Base-by-base conservation (phyloP, 1,140 invertebrate species). In the Rhagoletis zephyria region DNA sequence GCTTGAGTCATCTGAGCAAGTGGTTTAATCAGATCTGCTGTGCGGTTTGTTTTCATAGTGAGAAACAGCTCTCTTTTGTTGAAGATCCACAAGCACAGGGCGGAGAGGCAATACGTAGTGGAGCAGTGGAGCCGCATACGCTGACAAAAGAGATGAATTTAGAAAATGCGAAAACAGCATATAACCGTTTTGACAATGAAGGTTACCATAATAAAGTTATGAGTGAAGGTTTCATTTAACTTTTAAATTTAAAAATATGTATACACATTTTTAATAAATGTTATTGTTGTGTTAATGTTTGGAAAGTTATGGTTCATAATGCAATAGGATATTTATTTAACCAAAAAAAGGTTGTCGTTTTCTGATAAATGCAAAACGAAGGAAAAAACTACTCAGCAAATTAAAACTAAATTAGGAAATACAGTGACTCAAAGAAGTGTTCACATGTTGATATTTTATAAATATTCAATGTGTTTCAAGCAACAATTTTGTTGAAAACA, bases 81-180 rank as follows among this genome's bases (percentile, higher is more conserved):
- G 74, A 19, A 19, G n/a, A 81, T 19, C 48, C 59, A 56, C 45
- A 81, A 5, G 74, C 19, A 4, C 74, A 51, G 74, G 7, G 30
- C 3, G 45, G n/a, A 10, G 74, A 59, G 19, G 48, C 56, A 48
- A 5, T 51, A 10, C 74, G 48, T 12, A 81, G n/a, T 56, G 48
- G 48, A 19, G n/a, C 48, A 16, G n/a, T n/a, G 7, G 16, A 30
- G 19, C 30, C 45, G 74, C 1, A 51, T 16, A 40, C 16, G 30
- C 40, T 16, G n/a, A 16, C 60, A 19, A 86, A 86, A 65, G 85
- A 86, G 60, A 86, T 30, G 63, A 86, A 86, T 86, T n/a, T 64
- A 9, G 9, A 48, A 2, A 51, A 63, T 45, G 14, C 14, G 42
- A 59, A 63, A 65, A 65, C 40, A n/a, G 63, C 56, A 45, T 86